phyloP scores from a whole-genome alignment of 2,797 vertebrate genomes.

The Pitangus sulphuratus region DNA sequence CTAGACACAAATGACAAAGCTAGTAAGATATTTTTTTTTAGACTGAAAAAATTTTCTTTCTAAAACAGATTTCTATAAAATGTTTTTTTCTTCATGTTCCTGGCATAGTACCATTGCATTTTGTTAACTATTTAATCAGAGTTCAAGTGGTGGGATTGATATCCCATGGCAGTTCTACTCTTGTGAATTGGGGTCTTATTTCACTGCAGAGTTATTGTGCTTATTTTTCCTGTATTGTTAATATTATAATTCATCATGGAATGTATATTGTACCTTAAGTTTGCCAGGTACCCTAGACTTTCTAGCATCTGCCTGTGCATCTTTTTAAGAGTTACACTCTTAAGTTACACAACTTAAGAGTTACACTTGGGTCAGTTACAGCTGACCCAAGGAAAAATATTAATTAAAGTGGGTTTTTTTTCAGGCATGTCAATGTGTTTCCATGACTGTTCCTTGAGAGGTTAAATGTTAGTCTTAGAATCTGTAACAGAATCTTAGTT shows the following conservation, averaged over 20 bases:
- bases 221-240: neutral
- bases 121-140: neutral
- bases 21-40: neutral
- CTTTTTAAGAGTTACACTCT: neutral
- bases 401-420: neutral
- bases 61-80: neutral
- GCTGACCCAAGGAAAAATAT: neutral
- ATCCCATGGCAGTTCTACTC: neutral
- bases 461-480: neutral
- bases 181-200: neutral
- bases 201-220: neutral
- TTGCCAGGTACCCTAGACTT: neutral
- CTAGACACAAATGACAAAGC: neutral
- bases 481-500: neutral
- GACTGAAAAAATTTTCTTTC: neutral
- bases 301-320: accelerated
- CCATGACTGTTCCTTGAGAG: neutral
- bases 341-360: neutral
- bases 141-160: neutral
- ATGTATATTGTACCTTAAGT: neutral
- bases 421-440: neutral
- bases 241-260: neutral
- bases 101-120: neutral
- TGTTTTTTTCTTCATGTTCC: neutral
- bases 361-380: neutral